Evolutionary conservation across 2,888 invertebrate genomes (phyloP).

Genomic region (Drosophila macrospina): DNA sequence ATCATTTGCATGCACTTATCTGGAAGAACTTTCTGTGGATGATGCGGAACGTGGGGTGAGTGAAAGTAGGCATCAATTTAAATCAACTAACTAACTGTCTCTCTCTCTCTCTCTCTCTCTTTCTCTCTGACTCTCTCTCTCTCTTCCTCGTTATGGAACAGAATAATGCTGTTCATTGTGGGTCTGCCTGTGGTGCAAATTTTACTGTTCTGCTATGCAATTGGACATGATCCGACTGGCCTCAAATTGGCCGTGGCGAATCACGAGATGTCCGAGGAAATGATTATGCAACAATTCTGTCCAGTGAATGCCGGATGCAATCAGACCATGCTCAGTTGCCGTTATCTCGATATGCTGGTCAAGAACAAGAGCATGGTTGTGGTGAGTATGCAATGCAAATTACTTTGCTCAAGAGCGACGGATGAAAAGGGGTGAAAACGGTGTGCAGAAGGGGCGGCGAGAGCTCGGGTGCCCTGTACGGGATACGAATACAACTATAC

Average conservation of each 20-base stretch:
- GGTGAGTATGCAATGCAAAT: conserved; percentile 86
- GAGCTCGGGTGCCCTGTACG: background rate
- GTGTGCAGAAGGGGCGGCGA: no score
- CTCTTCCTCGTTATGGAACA: conserved; percentile 76
- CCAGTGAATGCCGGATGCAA: conserved; percentile 88
- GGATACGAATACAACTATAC: background rate
- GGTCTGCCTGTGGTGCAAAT: conserved; percentile 94
- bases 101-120: background rate
- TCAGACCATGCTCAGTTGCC: conserved; percentile 90
- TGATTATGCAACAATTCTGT: conserved; percentile 85
- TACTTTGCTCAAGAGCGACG: conserved; percentile 45
- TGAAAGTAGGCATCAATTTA: conserved; percentile 6
- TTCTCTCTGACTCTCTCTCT: background rate
- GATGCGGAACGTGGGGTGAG: conserved; percentile 93
- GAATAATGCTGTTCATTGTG: conserved; percentile 93
- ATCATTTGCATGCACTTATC: conserved; percentile 92
- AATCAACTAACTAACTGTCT: conserved; percentile 29
- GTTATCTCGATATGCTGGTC: conserved; percentile 90
- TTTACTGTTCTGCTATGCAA: conserved; percentile 94
- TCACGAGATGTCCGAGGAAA: conserved; percentile 88
- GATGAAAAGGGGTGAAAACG: background rate
- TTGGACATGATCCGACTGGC: conserved; percentile 93
- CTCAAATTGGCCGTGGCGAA: conserved; percentile 93
- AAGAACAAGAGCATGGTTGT: conserved; percentile 89
- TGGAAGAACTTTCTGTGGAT: conserved; percentile 96